Conservation (phyloP, 1,140 invertebrate genomes). For the Polypedilum vanderplanki region DNA sequence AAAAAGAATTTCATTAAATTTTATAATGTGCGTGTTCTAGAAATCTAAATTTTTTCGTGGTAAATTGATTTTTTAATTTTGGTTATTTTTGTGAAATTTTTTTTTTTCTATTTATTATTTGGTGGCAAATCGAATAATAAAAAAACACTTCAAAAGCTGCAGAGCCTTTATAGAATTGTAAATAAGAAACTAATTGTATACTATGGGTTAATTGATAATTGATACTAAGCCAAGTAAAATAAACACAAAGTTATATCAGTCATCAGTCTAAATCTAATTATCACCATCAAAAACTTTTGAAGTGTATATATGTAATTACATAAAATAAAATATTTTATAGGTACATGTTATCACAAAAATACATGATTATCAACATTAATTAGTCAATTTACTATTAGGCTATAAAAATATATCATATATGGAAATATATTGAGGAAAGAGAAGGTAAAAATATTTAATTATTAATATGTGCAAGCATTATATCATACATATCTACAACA, state of each 20-base stretch:
- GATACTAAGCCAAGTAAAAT: too few species aligned
- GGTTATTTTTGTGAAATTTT: not conserved
- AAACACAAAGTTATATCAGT: too few species aligned
- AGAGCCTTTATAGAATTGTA: not conserved
- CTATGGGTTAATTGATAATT: too few species aligned
- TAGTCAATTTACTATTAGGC: too few species aligned
- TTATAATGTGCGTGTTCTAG: not conserved
- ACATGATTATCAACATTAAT: not conserved
- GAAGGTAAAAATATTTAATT: too few species aligned
- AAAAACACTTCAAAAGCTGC: slow-evolving; percentile 9
- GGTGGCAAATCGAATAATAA: not conserved
- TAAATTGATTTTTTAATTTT: too few species aligned
- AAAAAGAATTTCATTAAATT: not conserved
- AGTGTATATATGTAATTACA: not conserved
- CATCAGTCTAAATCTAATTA: not conserved
- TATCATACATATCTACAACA: too few species aligned
- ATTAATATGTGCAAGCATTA: too few species aligned
- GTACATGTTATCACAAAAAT: not conserved
- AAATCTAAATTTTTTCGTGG: not conserved
- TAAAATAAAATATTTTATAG: not conserved
- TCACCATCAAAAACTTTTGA: slow-evolving; percentile 10
- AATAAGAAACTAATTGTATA: too few species aligned
- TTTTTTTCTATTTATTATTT: not conserved
- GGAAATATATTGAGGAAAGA: too few species aligned
- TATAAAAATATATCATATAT: too few species aligned